A percentile compares a stretch with the other conserved stretches of the same genome.
Conservation (phyloP, 2,797 vertebrate species). For the Semaprochilodus insignis region DNA sequence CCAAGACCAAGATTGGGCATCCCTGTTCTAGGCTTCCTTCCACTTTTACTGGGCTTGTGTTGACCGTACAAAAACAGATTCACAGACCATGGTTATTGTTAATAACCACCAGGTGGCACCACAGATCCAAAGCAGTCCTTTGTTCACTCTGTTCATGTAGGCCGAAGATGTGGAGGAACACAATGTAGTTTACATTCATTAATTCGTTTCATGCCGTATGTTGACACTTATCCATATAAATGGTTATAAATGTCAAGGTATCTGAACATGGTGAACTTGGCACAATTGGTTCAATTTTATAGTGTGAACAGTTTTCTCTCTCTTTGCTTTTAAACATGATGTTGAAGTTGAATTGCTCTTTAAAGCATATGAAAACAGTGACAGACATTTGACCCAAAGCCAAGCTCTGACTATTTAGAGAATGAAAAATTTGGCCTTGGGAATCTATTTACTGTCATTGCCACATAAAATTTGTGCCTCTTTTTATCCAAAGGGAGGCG, state of each 20-base stretch:
- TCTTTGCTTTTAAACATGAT: not conserved
- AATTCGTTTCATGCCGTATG: not conserved
- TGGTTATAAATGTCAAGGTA: not conserved
- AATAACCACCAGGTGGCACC: slow-evolving; percentile 37
- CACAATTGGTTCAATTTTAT: too few relatives aligned
- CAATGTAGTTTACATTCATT: not conserved
- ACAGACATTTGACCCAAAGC: slow-evolving; percentile 69
- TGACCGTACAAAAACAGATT: not conserved
- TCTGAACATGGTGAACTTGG: not conserved
- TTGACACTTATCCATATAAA: not conserved
- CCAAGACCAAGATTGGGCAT: too few relatives aligned
- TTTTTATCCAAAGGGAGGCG: slow-evolving; percentile 69
- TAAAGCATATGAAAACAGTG: slow-evolving; percentile 43
- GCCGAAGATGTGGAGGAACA: not conserved
- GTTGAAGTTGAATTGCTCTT: slow-evolving; percentile 20
- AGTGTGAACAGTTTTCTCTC: not conserved
- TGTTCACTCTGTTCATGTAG: not conserved
- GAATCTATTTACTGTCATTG: slow-evolving; percentile 79
- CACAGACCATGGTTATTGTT: not conserved
- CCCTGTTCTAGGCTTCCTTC: not conserved
- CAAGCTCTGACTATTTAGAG: slow-evolving; percentile 70
- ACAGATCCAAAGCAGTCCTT: not conserved
- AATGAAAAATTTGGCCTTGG: slow-evolving; percentile 75
- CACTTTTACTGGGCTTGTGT: not conserved
- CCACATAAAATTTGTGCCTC: slow-evolving; percentile 79